These are phyloP conservation scores for Microctenopoma steveboyesi DNA, from an alignment of 2,797 vertebrate genomes.

Conservation along the genomic window DNA sequence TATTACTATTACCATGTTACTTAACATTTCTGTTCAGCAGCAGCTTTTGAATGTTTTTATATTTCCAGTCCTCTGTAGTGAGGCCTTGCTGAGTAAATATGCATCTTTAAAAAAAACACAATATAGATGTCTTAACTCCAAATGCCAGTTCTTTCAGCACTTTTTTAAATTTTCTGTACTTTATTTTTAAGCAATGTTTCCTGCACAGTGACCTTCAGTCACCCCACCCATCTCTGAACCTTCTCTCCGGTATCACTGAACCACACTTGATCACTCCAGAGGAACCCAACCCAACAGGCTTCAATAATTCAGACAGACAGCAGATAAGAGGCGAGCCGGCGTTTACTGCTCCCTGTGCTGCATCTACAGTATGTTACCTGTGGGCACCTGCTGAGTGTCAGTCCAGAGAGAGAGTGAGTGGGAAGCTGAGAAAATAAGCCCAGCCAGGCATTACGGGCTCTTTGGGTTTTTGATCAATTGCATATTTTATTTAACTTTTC, in stretches of 20 bases:
- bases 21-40: background rate
- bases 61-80: background rate
- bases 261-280: conserved; percentile 52
- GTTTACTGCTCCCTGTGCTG: conserved; percentile 43
- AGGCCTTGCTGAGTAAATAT: background rate
- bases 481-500: background rate
- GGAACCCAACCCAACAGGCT: conserved; percentile 68
- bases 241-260: conserved; percentile 34
- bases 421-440: background rate
- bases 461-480: background rate
- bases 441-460: conserved; percentile 3
- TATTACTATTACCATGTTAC: background rate
- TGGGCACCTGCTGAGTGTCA: conserved; percentile 36
- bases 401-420: background rate
- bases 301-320: conserved; percentile 81
- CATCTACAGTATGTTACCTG: conserved; percentile 19
- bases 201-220: conserved; percentile 11
- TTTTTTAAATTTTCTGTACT: background rate
- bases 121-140: background rate
- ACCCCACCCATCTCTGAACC: conserved; percentile 37
- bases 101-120: background rate
- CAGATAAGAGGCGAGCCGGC: conserved; percentile 50
- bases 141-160: background rate
- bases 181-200: background rate
- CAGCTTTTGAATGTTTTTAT: background rate